Evolutionary conservation across 2,888 invertebrate species (phyloP), one percentile per base, ranked within the genome.

Genomic region (Nipponacmea schrenckii): DNA sequence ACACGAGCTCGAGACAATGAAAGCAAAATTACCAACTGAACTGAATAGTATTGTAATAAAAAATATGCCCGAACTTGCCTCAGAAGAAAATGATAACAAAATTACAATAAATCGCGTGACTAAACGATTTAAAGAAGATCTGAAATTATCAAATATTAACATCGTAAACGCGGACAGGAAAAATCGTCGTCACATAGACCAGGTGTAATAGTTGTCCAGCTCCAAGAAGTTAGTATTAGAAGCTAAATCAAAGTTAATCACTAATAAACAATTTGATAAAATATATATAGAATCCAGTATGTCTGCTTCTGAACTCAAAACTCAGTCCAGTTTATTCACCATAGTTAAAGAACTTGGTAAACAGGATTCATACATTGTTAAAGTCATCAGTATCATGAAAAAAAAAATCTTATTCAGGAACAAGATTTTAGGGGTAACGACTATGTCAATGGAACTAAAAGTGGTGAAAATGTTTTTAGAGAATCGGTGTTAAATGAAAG

Each of bases 361-460:
- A 45, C 64, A 64, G 39, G 64, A 64, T 45, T 27, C n/a, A 20
- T 64, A 64, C 39, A 7, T 44, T 20, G 64, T 64, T 45, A 64
- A 45, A 64, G 64, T 31, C 5, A 64, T 31, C 39, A 31, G 39
- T 46, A 44, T 65, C 15, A n/a, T 65, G 44, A 65, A 65, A 46
- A 5, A n/a, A 44, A 44, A 65, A 24, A 44, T 44, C 24, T 44
- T 17, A 50, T 50, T 50, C 20, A 50, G 50, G 20, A n/a, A 20
- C 50, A 17, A 65, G 20, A 24, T 24, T 31, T 46, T 65, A 65
- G 65, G 65, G 46, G 44, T 20, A 44, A 24, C 65, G 65, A 65
- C 65, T 65, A 39, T 65, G 65, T 46, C 65, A 65, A 15, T 65
- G 44, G 65, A 65, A 65, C 44, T 65, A 65, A 44, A 46, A 65